Conservation (phyloP, 2,113 vertebrate genomes). For the Girardinichthys multiradiatus region DNA sequence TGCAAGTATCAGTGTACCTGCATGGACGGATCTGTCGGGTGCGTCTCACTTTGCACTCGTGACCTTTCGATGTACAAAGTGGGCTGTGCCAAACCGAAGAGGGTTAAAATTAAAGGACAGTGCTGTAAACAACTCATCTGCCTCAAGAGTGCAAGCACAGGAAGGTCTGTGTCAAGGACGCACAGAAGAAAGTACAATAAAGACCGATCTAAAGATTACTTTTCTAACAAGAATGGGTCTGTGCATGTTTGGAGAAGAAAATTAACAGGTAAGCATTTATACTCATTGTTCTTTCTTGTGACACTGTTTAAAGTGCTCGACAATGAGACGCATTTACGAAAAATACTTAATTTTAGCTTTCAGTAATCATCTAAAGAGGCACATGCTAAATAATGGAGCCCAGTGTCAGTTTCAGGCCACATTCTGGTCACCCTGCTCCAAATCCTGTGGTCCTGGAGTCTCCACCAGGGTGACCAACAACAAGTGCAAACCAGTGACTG, state of each 20-base stretch:
- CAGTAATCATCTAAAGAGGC: constrained; percentile 63
- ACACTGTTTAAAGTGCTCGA: background rate
- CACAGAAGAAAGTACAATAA: constrained; percentile 53
- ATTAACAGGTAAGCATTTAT: constrained; percentile 84
- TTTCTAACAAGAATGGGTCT: constrained; percentile 86
- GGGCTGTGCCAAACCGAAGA: constrained; percentile 86
- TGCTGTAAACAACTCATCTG: constrained; percentile 94
- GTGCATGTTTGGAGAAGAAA: constrained; percentile 81
- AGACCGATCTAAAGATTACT: constrained; percentile 75
- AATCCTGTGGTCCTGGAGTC: constrained; percentile 88
- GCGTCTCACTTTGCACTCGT: constrained; percentile 90
- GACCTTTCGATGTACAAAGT: constrained; percentile 87
- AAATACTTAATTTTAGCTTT: constrained; percentile 53
- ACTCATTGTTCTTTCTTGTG: background rate
- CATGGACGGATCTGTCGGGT: constrained; percentile 92
- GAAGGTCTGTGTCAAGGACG: constrained; percentile 20
- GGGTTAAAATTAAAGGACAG: constrained; percentile 87
- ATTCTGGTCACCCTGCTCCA: constrained; percentile 93
- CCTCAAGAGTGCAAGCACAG: constrained; percentile 67
- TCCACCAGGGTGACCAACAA: constrained; percentile 89
- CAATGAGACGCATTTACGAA: background rate
- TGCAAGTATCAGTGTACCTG: constrained; percentile 98
- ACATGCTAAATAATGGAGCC: constrained; percentile 68
- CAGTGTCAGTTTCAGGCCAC: constrained; percentile 89
- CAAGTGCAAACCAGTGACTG: constrained; percentile 88